phyloP scores from a whole-genome alignment of 2,113 vertebrate genomes.

The Boleophthalmus pectinirostris region DNA sequence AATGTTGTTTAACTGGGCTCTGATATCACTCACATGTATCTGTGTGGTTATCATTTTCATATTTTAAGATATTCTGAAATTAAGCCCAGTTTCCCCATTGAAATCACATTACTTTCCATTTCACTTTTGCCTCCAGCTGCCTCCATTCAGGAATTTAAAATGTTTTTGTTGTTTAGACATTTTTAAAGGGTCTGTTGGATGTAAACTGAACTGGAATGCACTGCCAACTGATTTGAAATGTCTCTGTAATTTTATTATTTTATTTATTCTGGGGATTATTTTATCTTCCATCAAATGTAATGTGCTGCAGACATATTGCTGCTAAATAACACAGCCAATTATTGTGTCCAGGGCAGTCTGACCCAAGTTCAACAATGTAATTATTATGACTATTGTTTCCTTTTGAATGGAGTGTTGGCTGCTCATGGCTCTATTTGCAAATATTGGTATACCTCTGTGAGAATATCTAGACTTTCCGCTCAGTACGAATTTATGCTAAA shows the following conservation, averaged over 20 bases:
- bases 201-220: not conserved
- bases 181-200: not conserved
- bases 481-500: slow-evolving; percentile 21
- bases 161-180: too few species aligned
- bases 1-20: too few species aligned
- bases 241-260: not conserved
- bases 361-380: not conserved
- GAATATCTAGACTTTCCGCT: slow-evolving; percentile 8
- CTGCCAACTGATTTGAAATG: not conserved
- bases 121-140: too few species aligned
- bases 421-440: slow-evolving; percentile 1
- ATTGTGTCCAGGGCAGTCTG: not conserved
- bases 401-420: not conserved
- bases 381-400: not conserved
- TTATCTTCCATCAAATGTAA: not conserved
- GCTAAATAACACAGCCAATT: not conserved
- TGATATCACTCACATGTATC: too few species aligned
- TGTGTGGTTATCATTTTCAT: too few species aligned
- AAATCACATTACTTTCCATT: too few species aligned
- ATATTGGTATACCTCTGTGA: not conserved
- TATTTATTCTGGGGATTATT: not conserved
- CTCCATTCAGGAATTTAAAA: too few species aligned
- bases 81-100: too few species aligned
- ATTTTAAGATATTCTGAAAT: too few species aligned
- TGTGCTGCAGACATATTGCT: not conserved